Base-by-base conservation (phyloP, 2,113 vertebrate species). In the Ornithorhynchus anatinus region DNA sequence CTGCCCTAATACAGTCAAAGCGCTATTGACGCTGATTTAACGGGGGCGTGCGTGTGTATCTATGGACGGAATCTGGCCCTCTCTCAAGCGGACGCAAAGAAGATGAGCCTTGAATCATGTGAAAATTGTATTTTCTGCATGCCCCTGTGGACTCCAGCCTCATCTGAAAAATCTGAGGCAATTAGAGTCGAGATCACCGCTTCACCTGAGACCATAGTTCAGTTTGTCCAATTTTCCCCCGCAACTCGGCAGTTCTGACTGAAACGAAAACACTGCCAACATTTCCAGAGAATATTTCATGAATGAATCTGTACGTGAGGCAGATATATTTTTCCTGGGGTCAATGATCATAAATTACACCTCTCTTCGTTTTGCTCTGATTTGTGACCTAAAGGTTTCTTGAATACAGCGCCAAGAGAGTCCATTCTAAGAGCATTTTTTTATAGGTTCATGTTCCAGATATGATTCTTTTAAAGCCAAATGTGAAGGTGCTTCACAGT, bases 11-110 rank as follows among this genome's bases (percentile, higher is more conserved):
- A 72, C 51, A 72, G 71, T 43, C 62, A 70, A 75, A 14, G 65
- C 56, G 67, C 59, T 85, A 73, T 81, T 42, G 44, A 68, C 78
- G 48, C 44, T 52, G 72, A 77, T 25, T 57, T 77, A 33, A 51
- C 20, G 37, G n/a, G 58, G 63, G 61, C 67, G 67, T 75, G 48
- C 59, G 59, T 56, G 61, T 60, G 60, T 50, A 56, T 72, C 31
- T 48, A 50, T 45, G 57, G 54, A 72, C 70, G 59, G 58, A 77
- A 63, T 25, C 61, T 69, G 51, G 60, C 60, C 45, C 72, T 69
- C 59, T 39, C 27, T 54, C 32, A 76, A 75, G 42, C 71, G 47
- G 64, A 61, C n/a, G n/a, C 45, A 61, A 75, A 68, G 58, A 75
- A 79, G n/a, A n/a, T n/a, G n/a, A n/a, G 68, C 33, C 32, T 13